Percentiles rank a stretch among this genome's conserved stretches.
These are phyloP conservation scores for Serrognathus titanus DNA, from an alignment of 2,888 invertebrate species.

Conservation along the genomic window DNA sequence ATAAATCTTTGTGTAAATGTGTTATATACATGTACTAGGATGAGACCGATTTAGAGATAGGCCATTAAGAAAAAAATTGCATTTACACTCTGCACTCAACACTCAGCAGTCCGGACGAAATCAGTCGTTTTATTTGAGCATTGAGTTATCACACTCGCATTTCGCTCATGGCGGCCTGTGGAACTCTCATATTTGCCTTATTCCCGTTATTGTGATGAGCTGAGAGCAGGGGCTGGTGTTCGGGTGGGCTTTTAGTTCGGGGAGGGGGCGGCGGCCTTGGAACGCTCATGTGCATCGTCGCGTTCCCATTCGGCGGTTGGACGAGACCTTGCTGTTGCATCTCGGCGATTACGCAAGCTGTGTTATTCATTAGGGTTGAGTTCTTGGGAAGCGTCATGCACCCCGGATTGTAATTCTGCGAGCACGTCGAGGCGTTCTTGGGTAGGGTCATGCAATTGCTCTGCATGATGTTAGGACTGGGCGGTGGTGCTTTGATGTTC, in stretches of 20 bases:
- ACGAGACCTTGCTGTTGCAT: conserved; percentile 59
- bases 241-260: conserved; percentile 56
- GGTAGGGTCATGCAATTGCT: conserved; percentile 50
- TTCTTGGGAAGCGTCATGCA: conserved; percentile 62
- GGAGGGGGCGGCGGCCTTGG: conserved; percentile 59
- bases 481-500: conserved; percentile 60
- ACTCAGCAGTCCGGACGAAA: not conserved
- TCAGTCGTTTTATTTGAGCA: conserved; percentile 2
- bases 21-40: conserved; percentile 13
- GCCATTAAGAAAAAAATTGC: conserved; percentile 17
- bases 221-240: conserved; percentile 54
- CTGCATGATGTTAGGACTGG: conserved; percentile 56
- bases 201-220: conserved; percentile 45
- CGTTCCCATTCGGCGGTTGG: conserved; percentile 60
- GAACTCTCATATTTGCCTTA: conserved; percentile 61
- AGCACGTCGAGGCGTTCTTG: conserved; percentile 51
- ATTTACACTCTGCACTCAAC: not conserved
- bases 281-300: conserved; percentile 54
- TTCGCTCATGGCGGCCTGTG: conserved; percentile 82
- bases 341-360: conserved; percentile 54
- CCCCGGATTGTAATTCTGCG: conserved; percentile 41
- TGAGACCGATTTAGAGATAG: conserved; percentile 33
- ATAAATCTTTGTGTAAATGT: conserved; percentile 25
- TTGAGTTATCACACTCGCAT: conserved; percentile 71
- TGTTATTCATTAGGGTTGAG: conserved; percentile 51